Evolutionary conservation across 1,140 invertebrate species (phyloP).

Genomic region (Caenorhabditis latens): DNA sequence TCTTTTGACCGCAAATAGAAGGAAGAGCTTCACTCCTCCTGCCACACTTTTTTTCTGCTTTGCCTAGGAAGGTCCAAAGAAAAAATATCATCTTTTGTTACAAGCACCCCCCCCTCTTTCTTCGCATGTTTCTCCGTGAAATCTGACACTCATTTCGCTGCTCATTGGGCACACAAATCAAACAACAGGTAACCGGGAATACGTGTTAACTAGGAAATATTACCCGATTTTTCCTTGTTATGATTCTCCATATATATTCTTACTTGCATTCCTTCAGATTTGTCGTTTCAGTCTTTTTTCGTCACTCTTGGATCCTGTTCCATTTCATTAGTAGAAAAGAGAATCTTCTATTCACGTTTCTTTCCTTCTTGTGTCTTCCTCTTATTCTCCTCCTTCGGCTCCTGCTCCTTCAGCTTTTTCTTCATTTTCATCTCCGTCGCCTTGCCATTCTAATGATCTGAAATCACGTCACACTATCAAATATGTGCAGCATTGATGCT

Average conservation of each 20-base stretch:
- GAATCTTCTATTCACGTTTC: constrained; percentile 2
- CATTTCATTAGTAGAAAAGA: constrained; percentile 16
- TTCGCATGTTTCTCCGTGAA: constrained; percentile 44
- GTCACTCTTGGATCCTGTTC: background rate
- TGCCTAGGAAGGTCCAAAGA: constrained; percentile 28
- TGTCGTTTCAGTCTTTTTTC: background rate
- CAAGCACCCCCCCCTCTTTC: background rate
- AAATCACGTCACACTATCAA: constrained; percentile 49
- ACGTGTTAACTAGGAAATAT: background rate
- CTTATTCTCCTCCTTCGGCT: no score
- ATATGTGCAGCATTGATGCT: constrained; percentile 43
- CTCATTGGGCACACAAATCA: constrained; percentile 34
- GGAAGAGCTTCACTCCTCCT: background rate
- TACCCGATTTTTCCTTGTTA: background rate
- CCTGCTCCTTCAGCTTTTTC: background rate
- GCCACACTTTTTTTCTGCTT: constrained; percentile 15
- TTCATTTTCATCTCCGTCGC: background rate
- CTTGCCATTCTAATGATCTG: constrained; percentile 44
- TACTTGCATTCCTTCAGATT: background rate
- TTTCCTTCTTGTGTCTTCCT: background rate
- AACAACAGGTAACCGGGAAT: constrained; percentile 50
- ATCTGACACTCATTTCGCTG: constrained; percentile 37
- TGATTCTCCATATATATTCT: background rate
- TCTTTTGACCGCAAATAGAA: constrained; percentile 15
- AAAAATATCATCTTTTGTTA: constrained; percentile 42